Conservation (phyloP, 1,140 invertebrate species). For the Bombus pascuorum region DNA sequence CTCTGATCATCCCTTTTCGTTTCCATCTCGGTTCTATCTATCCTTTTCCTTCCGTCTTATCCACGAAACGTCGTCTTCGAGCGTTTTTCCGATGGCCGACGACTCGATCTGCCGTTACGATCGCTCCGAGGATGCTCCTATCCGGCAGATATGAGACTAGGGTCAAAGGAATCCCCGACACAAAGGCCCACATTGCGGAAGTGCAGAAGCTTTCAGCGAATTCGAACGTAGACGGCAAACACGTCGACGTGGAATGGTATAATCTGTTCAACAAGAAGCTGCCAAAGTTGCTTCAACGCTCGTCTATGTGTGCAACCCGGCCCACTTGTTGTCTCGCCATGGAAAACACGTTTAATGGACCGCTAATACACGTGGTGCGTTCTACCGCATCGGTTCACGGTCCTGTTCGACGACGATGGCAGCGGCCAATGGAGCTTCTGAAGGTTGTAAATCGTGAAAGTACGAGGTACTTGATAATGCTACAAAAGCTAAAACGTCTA, state of each 20-base stretch:
- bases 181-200: slow-evolving; percentile 8
- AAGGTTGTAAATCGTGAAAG: too few species aligned
- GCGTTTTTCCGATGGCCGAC: slow-evolving; percentile 12
- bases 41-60: not conserved
- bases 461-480: too few species aligned
- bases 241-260: not conserved
- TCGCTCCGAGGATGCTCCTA: not conserved
- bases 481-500: too few species aligned
- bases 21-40: slow-evolving; percentile 1
- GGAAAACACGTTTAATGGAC: not conserved
- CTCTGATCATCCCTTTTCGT: not conserved
- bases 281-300: not conserved
- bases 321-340: not conserved
- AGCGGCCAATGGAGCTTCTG: too few species aligned
- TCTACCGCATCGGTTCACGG: too few species aligned
- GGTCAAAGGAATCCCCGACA: slow-evolving; percentile 37
- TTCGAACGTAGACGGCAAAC: slow-evolving; percentile 1
- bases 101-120: slow-evolving; percentile 28
- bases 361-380: not conserved
- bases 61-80: not conserved
- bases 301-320: not conserved
- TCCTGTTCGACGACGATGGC: too few species aligned
- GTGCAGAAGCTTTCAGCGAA: slow-evolving; percentile 41
- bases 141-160: slow-evolving; percentile 7
- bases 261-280: slow-evolving; percentile 16